These are phyloP conservation scores for Heteropelma amictum DNA, from an alignment of 2,888 invertebrate species.

Conservation along the genomic window DNA sequence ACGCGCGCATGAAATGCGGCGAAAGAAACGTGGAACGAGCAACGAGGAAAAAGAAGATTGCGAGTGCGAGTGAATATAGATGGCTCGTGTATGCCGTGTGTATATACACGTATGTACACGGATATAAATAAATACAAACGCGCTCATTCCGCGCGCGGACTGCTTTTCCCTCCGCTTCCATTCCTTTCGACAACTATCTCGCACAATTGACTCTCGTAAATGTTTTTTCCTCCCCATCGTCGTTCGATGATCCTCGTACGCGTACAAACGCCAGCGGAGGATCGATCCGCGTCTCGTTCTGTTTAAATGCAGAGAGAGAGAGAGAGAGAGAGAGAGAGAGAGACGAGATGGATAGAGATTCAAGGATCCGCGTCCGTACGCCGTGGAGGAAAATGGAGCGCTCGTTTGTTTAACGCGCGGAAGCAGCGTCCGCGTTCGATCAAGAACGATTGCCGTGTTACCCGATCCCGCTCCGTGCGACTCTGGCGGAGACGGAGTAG, in stretches of 20 bases:
- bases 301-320: slow-evolving; percentile 17
- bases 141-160: too few relatives aligned
- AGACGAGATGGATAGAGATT: not conserved
- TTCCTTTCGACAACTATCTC: slow-evolving; percentile 37
- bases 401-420: slow-evolving; percentile 12
- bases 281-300: slow-evolving; percentile 40
- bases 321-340: not conserved
- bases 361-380: slow-evolving; percentile 1
- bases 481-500: not conserved
- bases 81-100: too few relatives aligned
- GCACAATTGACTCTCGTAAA: slow-evolving; percentile 53
- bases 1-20: slow-evolving; percentile 3
- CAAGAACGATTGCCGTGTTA: not conserved
- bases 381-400: slow-evolving; percentile 20
- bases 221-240: slow-evolving; percentile 56
- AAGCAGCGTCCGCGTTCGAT: not conserved
- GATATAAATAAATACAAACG: too few relatives aligned
- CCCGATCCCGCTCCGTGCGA: too few relatives aligned
- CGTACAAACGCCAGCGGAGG: slow-evolving; percentile 46
- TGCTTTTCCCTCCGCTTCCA: too few relatives aligned
- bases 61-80: slow-evolving; percentile 37
- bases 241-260: slow-evolving; percentile 39
- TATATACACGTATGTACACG: too few relatives aligned
- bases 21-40: slow-evolving; percentile 36
- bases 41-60: slow-evolving; percentile 37